These are phyloP conservation scores for Sitophilus oryzae DNA, from an alignment of 1,140 invertebrate species.

Conservation along the genomic window DNA sequence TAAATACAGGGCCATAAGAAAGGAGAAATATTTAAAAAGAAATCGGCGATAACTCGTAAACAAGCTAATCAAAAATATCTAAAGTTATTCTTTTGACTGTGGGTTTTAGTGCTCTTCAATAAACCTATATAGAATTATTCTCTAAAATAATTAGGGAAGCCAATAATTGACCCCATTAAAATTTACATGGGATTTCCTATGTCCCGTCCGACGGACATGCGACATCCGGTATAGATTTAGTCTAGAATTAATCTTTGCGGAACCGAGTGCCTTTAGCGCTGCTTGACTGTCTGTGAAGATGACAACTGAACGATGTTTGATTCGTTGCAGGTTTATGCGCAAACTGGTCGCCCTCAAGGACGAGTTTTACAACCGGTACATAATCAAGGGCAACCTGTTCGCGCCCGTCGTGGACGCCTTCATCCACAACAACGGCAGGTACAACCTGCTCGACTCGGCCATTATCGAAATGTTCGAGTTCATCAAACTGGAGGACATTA, in stretches of 20 bases:
- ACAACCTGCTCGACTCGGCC: slow-evolving; percentile 97
- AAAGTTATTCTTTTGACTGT: too few species aligned
- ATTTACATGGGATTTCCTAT: too few species aligned
- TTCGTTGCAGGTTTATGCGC: slow-evolving; percentile 72
- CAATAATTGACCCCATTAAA: too few species aligned
- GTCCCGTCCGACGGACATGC: too few species aligned
- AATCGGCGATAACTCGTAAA: too few species aligned
- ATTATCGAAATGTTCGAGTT: slow-evolving; percentile 99
- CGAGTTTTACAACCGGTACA: slow-evolving; percentile 95
- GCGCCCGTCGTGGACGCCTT: slow-evolving; percentile 95
- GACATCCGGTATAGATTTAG: too few species aligned
- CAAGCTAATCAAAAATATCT: too few species aligned
- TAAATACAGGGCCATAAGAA: too few species aligned
- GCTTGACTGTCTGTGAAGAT: not conserved
- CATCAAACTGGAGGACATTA: slow-evolving; percentile 94
- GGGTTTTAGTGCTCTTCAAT: too few species aligned
- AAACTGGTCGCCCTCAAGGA: slow-evolving; percentile 97
- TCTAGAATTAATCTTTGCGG: not conserved
- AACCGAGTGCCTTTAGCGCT: not conserved
- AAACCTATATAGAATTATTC: too few species aligned
- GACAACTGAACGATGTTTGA: not conserved
- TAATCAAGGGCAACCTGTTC: slow-evolving; percentile 93
- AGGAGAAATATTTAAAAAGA: too few species aligned
- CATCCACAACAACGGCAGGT: slow-evolving; percentile 88
- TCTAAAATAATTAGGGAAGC: too few species aligned